A percentile compares a stretch with the other conserved stretches of the same genome.
Conservation (phyloP, 2,888 invertebrate species). For the Branchellion lobata region DNA sequence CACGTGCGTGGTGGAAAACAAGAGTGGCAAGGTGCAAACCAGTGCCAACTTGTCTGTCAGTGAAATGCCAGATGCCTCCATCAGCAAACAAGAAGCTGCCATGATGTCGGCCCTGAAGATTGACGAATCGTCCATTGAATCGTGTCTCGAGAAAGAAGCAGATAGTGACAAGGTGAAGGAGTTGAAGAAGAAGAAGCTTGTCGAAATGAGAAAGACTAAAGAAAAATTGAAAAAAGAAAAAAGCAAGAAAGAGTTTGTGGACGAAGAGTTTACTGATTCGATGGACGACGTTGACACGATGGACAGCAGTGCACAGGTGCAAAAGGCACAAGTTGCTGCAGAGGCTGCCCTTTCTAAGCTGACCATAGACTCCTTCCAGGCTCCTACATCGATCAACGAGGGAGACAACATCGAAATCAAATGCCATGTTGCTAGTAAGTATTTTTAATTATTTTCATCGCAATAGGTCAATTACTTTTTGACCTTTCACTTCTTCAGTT, state of each 20-base stretch:
- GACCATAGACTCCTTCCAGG: not conserved
- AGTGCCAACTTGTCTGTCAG: not conserved
- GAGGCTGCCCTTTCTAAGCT: not conserved
- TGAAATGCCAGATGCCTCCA: not conserved
- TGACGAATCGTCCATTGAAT: not conserved
- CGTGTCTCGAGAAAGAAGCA: not conserved
- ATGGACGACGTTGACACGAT: not conserved
- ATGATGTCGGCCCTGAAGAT: not conserved
- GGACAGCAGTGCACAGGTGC: not conserved
- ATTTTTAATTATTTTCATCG: not conserved
- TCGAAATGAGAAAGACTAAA: not conserved
- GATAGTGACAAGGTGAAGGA: not conserved
- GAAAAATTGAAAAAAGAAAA: not conserved
- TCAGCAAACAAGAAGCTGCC: not conserved
- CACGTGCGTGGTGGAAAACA: conserved; percentile 11
- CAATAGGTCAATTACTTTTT: no score
- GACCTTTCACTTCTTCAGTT: not conserved
- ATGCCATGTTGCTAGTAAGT: conserved; percentile 44
- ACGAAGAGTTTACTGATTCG: conserved; percentile 9
- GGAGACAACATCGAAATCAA: conserved; percentile 46
- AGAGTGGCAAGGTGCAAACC: conserved; percentile 23
- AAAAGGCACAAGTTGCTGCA: conserved; percentile 6
- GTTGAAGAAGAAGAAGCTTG: conserved; percentile 6
- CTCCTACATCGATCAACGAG: conserved; percentile 39
- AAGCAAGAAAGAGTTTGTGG: not conserved